These are phyloP conservation scores for Chondrosia reniformis DNA, from an alignment of 37 sponge, comb jelly and placozoan genomes.

Conservation along the genomic window DNA sequence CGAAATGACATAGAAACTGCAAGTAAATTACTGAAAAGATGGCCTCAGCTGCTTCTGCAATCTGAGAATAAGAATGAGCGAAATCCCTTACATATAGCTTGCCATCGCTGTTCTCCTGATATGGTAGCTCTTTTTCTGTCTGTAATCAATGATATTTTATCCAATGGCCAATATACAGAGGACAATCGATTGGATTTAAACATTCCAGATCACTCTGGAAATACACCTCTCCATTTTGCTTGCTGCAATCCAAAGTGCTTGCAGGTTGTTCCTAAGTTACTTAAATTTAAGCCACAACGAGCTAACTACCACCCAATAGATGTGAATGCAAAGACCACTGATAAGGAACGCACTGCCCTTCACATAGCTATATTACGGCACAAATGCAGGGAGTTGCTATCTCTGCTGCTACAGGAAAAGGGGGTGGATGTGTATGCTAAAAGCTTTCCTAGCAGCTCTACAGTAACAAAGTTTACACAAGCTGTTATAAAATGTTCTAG, in stretches of 20 bases:
- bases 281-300: slow-evolving; percentile 26
- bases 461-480: not conserved
- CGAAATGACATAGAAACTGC: slow-evolving; percentile 23
- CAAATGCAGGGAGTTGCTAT: not conserved
- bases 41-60: slow-evolving; percentile 35
- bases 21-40: slow-evolving; percentile 28
- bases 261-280: slow-evolving; percentile 24
- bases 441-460: slow-evolving; percentile 29
- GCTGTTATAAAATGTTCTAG: not conserved
- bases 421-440: slow-evolving; percentile 20
- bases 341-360: slow-evolving; percentile 43
- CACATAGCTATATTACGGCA: slow-evolving; percentile 48
- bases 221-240: slow-evolving; percentile 66
- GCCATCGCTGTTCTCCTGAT: slow-evolving; percentile 19
- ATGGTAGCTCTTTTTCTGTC: slow-evolving; percentile 35
- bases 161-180: not conserved
- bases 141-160: not conserved
- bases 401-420: not conserved
- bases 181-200: slow-evolving; percentile 26
- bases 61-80: not conserved
- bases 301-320: slow-evolving; percentile 12
- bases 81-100: slow-evolving; percentile 50
- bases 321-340: slow-evolving; percentile 27
- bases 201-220: slow-evolving; percentile 29
- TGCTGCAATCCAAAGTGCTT: slow-evolving; percentile 42